Evolutionary conservation across 2,888 invertebrate species (phyloP).

Genomic region (Rutpela maculata): DNA sequence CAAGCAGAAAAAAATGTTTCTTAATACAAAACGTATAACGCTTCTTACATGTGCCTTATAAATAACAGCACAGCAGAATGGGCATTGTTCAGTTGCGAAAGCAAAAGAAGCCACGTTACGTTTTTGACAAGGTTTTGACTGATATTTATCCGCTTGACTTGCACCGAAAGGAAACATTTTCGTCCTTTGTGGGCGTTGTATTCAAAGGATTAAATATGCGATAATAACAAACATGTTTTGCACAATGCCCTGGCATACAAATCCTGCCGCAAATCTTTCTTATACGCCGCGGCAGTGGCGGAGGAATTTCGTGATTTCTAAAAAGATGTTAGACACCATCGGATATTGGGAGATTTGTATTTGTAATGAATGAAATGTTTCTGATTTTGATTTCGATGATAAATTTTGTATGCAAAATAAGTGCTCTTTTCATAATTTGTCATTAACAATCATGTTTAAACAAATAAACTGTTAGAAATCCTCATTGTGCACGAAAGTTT

Average conservation of each 20-base stretch:
- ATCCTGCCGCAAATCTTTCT: constrained; percentile 28
- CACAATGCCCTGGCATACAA: constrained; percentile 42
- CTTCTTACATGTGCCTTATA: constrained; percentile 6
- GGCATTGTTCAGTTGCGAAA: constrained; percentile 24
- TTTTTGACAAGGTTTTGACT: constrained; percentile 67
- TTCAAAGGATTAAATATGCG: constrained; percentile 64
- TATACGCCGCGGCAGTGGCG: background rate
- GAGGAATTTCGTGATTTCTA: background rate
- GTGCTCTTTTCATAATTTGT: no score
- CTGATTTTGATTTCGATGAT: no score
- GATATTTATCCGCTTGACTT: constrained; percentile 67
- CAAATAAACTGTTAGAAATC: no score
- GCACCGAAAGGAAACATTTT: constrained; percentile 60
- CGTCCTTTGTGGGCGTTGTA: constrained; percentile 61
- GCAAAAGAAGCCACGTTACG: constrained; percentile 11
- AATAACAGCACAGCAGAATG: constrained; percentile 32
- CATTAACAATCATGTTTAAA: no score
- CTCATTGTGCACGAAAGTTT: no score
- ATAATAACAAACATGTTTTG: constrained; percentile 53
- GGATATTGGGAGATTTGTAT: no score
- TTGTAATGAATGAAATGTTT: no score
- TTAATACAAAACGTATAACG: background rate
- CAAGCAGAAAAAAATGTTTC: background rate
- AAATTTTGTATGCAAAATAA: no score
- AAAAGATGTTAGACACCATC: background rate